phyloP scores from a whole-genome alignment of 2,797 vertebrate species.

The Coilia nasus region DNA sequence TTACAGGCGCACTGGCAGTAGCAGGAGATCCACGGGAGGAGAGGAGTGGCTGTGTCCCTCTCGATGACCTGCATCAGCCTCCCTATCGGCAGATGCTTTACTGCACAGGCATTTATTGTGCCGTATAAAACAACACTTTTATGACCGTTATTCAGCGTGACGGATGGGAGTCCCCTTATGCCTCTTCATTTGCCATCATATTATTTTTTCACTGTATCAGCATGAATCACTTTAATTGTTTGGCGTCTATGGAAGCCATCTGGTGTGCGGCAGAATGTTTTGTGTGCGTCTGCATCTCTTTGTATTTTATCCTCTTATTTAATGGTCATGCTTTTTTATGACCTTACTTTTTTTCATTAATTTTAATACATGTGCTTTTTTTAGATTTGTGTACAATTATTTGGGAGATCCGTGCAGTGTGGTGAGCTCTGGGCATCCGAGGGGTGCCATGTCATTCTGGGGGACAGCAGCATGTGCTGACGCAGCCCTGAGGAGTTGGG shows the following conservation, averaged over 20 bases:
- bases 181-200: slow-evolving; percentile 10
- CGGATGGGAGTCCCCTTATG: background rate
- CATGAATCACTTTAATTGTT: slow-evolving; percentile 24
- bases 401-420: background rate
- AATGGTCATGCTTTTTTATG: background rate
- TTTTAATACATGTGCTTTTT: background rate
- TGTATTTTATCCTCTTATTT: background rate
- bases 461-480: background rate
- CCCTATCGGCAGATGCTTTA: background rate
- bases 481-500: background rate
- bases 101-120: slow-evolving; percentile 1
- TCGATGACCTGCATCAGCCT: background rate
- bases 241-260: background rate
- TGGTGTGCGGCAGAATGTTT: background rate
- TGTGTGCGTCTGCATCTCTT: background rate
- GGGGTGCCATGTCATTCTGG: background rate
- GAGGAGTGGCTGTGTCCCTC: background rate
- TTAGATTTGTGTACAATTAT: background rate
- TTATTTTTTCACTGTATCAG: slow-evolving; percentile 17
- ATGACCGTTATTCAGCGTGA: background rate
- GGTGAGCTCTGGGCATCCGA: background rate
- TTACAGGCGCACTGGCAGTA: background rate
- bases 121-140: slow-evolving; percentile 8
- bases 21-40: background rate
- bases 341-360: background rate